Conservation (phyloP, 2,797 vertebrate species). For the Parambassis ranga region DNA sequence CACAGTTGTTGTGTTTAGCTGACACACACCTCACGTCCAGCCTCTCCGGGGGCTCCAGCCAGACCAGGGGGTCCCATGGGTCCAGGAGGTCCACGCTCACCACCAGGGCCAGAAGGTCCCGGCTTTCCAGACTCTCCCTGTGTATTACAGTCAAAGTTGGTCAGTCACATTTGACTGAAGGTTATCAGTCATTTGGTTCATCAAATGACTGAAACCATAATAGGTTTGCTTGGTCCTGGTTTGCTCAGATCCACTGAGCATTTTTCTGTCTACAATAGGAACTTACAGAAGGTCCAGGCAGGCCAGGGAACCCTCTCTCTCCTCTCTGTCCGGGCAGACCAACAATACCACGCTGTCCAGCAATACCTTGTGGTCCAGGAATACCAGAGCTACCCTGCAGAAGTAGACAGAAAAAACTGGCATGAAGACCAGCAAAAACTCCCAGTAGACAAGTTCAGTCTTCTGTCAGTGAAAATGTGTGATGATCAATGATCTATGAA, state of each 20-base stretch:
- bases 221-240: neutral
- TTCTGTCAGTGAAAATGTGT: neutral
- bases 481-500: neutral
- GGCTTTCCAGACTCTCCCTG: slow-evolving; percentile 94
- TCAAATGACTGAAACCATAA: no score
- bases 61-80: slow-evolving; percentile 92
- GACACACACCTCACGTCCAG: slow-evolving; percentile 95
- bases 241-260: neutral
- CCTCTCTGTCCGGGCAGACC: slow-evolving; percentile 94
- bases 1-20: neutral
- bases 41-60: slow-evolving; percentile 91
- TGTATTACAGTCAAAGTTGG: neutral
- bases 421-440: neutral
- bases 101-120: slow-evolving; percentile 84
- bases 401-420: slow-evolving; percentile 17
- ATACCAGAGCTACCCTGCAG: slow-evolving; percentile 86
- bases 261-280: neutral
- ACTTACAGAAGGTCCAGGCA: slow-evolving; percentile 89
- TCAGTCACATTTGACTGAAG: neutral
- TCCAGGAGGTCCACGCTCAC: slow-evolving; percentile 94
- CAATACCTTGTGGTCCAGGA: slow-evolving; percentile 91
- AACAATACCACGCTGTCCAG: slow-evolving; percentile 92
- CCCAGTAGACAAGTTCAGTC: neutral
- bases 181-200: no score
- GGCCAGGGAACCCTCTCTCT: slow-evolving; percentile 93